These are phyloP conservation scores for Arctocebus calabarensis DNA, from an alignment of 2,797 vertebrate species.

Conservation along the genomic window DNA sequence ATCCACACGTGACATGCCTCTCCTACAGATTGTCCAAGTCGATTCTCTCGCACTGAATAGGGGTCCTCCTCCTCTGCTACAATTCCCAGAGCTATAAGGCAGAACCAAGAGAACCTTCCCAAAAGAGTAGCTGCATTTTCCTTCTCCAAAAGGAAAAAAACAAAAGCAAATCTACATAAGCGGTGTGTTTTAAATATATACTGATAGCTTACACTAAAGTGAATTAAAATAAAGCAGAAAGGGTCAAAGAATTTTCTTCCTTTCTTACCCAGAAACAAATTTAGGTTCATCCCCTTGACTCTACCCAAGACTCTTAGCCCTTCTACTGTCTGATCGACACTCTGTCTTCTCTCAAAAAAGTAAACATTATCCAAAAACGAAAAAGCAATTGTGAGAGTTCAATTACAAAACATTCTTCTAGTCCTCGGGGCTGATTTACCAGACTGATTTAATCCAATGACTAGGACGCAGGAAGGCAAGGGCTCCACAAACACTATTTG, in stretches of 20 bases:
- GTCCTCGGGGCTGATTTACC: neutral
- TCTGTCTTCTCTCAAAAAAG: neutral
- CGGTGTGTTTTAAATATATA: neutral
- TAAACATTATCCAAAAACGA: neutral
- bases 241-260: neutral
- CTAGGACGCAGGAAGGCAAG: neutral
- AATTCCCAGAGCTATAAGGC: neutral
- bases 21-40: neutral
- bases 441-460: neutral
- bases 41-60: neutral
- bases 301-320: neutral
- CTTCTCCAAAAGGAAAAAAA: neutral
- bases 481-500: neutral
- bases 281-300: neutral
- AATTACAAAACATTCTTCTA: neutral
- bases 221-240: conserved; percentile 48
- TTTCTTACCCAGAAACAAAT: conserved; percentile 25
- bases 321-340: neutral
- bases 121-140: neutral
- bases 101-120: neutral
- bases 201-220: neutral
- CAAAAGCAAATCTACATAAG: neutral
- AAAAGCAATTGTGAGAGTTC: neutral
- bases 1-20: neutral
- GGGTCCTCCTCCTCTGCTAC: neutral